A percentile compares a stretch with the other conserved stretches of the same genome.
phyloP scores from a whole-genome alignment of 2,113 vertebrate genomes.

The Cathartes aura region DNA sequence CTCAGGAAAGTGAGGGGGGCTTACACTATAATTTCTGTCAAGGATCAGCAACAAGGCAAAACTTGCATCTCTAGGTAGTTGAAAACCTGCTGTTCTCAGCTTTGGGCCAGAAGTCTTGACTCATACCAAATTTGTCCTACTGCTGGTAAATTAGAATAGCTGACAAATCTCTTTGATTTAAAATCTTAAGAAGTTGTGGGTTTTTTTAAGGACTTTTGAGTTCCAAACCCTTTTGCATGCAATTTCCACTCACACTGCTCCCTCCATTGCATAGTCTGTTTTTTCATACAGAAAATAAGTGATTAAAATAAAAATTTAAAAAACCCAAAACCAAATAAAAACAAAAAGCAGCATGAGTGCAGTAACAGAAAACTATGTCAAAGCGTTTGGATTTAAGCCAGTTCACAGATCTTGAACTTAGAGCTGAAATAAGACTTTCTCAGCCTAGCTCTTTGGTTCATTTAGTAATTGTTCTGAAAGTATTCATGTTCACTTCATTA shows the following conservation, averaged over 20 bases:
- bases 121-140: background rate
- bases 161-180: background rate
- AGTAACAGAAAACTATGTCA: background rate
- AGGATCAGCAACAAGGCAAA: background rate
- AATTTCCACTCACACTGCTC: background rate
- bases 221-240: background rate
- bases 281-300: background rate
- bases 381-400: background rate
- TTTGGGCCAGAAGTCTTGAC: background rate
- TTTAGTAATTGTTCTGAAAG: background rate
- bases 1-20: background rate
- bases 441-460: background rate
- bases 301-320: background rate
- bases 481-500: background rate
- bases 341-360: background rate
- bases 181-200: background rate
- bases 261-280: background rate
- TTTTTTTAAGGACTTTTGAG: background rate
- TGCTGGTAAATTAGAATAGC: background rate
- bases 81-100: background rate
- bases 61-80: background rate
- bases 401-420: background rate
- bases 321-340: background rate
- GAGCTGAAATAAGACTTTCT: background rate
- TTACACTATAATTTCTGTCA: background rate